A percentile compares a stretch with the other conserved stretches of the same genome.
Evolutionary conservation across 2,797 vertebrate species (phyloP).

Genomic region (Lagocephalus sceleratus): DNA sequence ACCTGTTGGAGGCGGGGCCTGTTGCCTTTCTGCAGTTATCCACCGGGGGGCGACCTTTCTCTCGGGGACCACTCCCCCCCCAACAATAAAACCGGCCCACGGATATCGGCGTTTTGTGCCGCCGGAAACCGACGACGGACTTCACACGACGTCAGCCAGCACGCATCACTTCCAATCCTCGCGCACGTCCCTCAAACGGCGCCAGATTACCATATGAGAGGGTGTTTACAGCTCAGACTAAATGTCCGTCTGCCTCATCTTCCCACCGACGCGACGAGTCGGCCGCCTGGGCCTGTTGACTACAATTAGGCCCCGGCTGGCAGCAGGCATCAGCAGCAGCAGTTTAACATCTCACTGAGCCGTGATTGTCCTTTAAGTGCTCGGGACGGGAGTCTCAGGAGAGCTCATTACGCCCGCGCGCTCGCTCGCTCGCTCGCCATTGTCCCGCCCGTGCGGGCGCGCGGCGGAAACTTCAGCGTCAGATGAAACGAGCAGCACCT

Average conservation of each 20-base stretch:
- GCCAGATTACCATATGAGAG: slow-evolving; percentile 75
- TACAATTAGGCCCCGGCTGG: slow-evolving; percentile 82
- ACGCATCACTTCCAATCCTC: slow-evolving; percentile 50
- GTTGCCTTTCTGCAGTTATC: too few species aligned
- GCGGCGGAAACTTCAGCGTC: slow-evolving; percentile 73
- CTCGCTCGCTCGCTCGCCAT: slow-evolving; percentile 3
- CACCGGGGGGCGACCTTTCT: too few species aligned
- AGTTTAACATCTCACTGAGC: slow-evolving; percentile 84
- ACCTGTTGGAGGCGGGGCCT: too few species aligned
- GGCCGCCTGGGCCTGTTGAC: slow-evolving; percentile 79
- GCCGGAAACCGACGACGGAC: slow-evolving; percentile 24
- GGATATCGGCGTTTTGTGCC: neutral
- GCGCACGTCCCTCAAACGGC: slow-evolving; percentile 52
- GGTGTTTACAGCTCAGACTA: slow-evolving; percentile 76
- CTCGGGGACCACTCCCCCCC: too few species aligned
- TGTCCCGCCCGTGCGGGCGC: neutral
- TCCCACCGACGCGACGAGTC: slow-evolving; percentile 65
- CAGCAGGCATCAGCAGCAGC: slow-evolving; percentile 71
- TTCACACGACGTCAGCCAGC: slow-evolving; percentile 27
- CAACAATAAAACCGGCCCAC: too few species aligned
- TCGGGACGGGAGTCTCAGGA: slow-evolving; percentile 81
- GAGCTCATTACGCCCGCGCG: slow-evolving; percentile 85
- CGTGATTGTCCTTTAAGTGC: slow-evolving; percentile 83
- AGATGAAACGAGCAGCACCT: slow-evolving; percentile 74
- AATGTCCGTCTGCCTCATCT: slow-evolving; percentile 73